These are phyloP conservation scores for Heliconius nattereri DNA, from an alignment of 1,140 invertebrate genomes.

Conservation along the genomic window DNA sequence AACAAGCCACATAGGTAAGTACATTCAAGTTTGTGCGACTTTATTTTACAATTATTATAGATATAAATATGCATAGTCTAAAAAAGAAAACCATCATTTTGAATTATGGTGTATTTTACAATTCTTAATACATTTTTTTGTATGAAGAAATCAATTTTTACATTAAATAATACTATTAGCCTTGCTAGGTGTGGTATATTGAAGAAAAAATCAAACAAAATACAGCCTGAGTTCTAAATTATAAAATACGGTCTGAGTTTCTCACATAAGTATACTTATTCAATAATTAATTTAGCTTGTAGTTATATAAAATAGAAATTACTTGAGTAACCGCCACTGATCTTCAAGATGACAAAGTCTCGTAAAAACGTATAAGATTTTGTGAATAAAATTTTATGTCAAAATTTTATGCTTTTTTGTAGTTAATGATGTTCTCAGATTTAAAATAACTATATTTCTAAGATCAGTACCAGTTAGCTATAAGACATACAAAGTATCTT, in stretches of 20 bases:
- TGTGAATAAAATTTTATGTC: no score
- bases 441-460: not conserved
- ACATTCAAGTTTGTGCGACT: not conserved
- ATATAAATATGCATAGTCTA: no score
- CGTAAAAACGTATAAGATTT: not conserved
- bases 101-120: no score
- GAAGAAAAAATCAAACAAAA: no score
- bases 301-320: not conserved
- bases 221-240: not conserved
- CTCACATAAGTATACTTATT: not conserved
- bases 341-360: not conserved
- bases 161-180: not conserved
- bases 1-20: not conserved
- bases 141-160: no score
- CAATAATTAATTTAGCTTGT: not conserved
- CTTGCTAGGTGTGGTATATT: not conserved
- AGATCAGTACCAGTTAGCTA: not conserved
- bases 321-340: slow-evolving; percentile 5
- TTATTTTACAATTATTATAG: no score
- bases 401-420: no score
- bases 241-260: not conserved
- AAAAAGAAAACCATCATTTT: no score
- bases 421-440: no score
- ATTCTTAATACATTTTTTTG: no score
- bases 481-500: slow-evolving; percentile 7